Conservation (phyloP, 2,113 vertebrate species). For the Pterophyllum scalare region DNA sequence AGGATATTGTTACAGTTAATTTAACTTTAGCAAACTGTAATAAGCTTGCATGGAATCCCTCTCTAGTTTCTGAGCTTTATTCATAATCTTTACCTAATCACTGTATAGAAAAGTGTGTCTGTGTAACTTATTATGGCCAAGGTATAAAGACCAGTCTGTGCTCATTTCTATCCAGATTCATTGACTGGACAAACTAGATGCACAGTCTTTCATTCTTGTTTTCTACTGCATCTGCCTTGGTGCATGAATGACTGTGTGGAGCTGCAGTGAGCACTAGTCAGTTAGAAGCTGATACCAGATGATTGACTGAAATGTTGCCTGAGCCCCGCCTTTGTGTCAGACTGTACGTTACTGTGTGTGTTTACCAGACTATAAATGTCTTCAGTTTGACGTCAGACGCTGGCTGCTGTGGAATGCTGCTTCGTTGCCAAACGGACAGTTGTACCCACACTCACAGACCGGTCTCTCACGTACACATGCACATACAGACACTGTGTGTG, state of each 20-base stretch:
- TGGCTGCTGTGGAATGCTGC: slow-evolving; percentile 78
- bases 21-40: neutral
- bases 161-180: neutral
- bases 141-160: neutral
- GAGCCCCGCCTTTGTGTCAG: slow-evolving; percentile 42
- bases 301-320: slow-evolving; percentile 41
- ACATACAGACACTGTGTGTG: slow-evolving; percentile 55
- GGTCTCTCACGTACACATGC: slow-evolving; percentile 46
- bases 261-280: neutral
- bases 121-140: neutral
- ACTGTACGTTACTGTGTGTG: slow-evolving; percentile 60
- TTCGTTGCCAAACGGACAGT: slow-evolving; percentile 64
- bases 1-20: no score
- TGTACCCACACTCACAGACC: slow-evolving; percentile 52
- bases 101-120: neutral
- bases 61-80: neutral
- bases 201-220: slow-evolving; percentile 19
- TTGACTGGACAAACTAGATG: slow-evolving; percentile 5
- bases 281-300: slow-evolving; percentile 10
- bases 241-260: neutral
- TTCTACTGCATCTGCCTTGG: neutral
- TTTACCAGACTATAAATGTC: slow-evolving; percentile 80
- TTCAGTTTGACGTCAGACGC: slow-evolving; percentile 75
- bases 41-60: neutral
- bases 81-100: neutral